Base-by-base conservation (phyloP, 2,888 invertebrate species). In the Cerastis rubricosa region DNA sequence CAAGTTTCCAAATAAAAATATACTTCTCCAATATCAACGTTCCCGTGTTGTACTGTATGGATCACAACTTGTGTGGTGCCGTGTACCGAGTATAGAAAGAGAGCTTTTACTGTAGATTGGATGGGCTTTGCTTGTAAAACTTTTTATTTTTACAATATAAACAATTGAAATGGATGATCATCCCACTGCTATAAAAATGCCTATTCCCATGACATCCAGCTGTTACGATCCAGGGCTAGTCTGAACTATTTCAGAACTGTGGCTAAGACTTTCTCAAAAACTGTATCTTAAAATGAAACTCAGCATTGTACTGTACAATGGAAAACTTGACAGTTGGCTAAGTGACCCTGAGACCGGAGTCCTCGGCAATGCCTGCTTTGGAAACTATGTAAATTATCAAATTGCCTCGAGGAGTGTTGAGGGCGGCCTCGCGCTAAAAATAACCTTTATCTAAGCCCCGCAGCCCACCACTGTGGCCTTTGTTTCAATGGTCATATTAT, bases 311-410 rank as follows among this genome's bases (percentile, higher is more conserved):
- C 3, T 54, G n/a, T 54, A 11, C 7, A 59, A 59, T n/a, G 54
- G 35, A 45, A 57, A 54, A 9, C 69, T 35, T 49, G 25, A n/a
- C 61, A 57, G 45, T 80, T 35, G 49, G 9, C 45, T 25, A 66
- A 70, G 64, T 25, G 67, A 17, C 14, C 40, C 25, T 22, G 22
- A 74, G 74, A 40, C n/a, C 35, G 17, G n/a, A 80, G 74, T 40
- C 63, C 65, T 61, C 22, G 35, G 49, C 63, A 4, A 11, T 12
- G n/a, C n/a, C 57, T 43, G 63, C 43, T 19, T 43, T 59, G 61
- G 40, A 68, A 64, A 81, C 22, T 63, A 81, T 84, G 81, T 80
- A 74, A 63, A 81, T 76, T 12, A 76, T 75, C 47, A 64, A 40
- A 76, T 76, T 57, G 65, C 64, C 19, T 68, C 22, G 25, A 54